Base-by-base conservation (phyloP, 2,797 vertebrate species). In the Chloroceryle inda region DNA sequence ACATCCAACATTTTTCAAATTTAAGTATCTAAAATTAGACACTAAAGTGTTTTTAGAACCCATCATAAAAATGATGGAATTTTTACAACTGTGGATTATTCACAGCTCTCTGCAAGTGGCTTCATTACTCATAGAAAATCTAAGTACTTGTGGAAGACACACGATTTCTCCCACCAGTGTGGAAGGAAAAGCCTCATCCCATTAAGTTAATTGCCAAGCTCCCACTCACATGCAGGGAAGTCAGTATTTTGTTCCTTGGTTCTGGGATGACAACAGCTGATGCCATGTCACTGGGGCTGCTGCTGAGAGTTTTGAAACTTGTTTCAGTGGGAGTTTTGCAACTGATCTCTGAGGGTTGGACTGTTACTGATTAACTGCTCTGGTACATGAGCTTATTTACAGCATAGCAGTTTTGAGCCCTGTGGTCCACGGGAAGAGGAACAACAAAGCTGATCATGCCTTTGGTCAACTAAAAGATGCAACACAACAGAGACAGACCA, bases 1-100 rank as follows among this genome's bases (percentile, higher is more conserved):
- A 20, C 27, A 66, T 71, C 80, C 83, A 93, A 50, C 1, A 1
- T 62, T 94, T 93, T 92, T 79, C 71, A 89, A 31, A 79, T 84
- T 58, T 78, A 85, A 88, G 26, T 74, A 33, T 81, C 42, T 86
- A 53, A 73, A 92, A 95, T 92, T 85, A 80, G 78, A 90, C 93
- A 90, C 74, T 11, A 6, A 92, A 95, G 78, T 63, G 59, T 19
- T 88, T 92, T 95, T 79, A 82, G 80, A 92, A 67, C 37, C 33
- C 24, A 3, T 73, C 52, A 64, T 85, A 71, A 92, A 92, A 85
- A 50, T 49, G 16, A 88, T 69, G 63, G 31, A 37, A 74, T 80
- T 95, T 94, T 96, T 88, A 89, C 47, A 47, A 33, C 71, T 89
- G 24, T 56, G 37, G 38, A 73, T 79, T 78, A 45, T 11, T 85